Percentiles rank a stretch among this genome's conserved stretches.
These are phyloP conservation scores for Sula dactylatra DNA, from an alignment of 2,113 vertebrate genomes.

Conservation along the genomic window DNA sequence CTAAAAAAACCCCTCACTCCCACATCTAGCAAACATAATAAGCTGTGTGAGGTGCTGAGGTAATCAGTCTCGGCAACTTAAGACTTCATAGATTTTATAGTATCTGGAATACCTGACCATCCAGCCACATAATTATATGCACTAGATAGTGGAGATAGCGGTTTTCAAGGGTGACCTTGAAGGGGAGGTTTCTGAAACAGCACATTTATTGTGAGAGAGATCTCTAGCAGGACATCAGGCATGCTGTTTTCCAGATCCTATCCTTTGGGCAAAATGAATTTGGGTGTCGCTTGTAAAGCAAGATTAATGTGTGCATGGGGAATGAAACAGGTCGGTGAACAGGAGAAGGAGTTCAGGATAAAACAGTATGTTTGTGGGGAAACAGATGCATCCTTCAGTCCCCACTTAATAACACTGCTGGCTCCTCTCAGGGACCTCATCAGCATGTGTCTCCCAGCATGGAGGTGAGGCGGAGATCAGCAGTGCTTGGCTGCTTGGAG, in stretches of 20 bases:
- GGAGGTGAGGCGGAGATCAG: not conserved
- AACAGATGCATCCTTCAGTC: not conserved
- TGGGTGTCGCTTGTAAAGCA: not conserved
- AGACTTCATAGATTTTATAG: not conserved
- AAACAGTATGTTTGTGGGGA: not conserved
- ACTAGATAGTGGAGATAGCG: not conserved
- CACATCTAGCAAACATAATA: not conserved
- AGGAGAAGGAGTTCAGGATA: not conserved
- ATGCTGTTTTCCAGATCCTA: not conserved
- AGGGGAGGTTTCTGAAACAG: not conserved
- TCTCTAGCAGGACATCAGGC: not conserved
- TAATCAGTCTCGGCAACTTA: not conserved
- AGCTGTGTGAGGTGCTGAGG: not conserved
- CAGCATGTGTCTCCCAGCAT: rapidly evolving
- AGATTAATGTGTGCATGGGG: not conserved
- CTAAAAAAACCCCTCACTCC: not conserved
- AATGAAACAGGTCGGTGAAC: not conserved
- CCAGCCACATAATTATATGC: not conserved
- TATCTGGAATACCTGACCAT: not conserved
- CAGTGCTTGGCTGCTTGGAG: not conserved
- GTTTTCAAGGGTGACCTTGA: not conserved
- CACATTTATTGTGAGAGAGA: not conserved
- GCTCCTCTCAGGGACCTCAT: not conserved
- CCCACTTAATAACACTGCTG: not conserved
- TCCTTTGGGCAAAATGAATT: not conserved